Conservation (phyloP, 2,113 vertebrate genomes). For the Desmodus rotundus region DNA sequence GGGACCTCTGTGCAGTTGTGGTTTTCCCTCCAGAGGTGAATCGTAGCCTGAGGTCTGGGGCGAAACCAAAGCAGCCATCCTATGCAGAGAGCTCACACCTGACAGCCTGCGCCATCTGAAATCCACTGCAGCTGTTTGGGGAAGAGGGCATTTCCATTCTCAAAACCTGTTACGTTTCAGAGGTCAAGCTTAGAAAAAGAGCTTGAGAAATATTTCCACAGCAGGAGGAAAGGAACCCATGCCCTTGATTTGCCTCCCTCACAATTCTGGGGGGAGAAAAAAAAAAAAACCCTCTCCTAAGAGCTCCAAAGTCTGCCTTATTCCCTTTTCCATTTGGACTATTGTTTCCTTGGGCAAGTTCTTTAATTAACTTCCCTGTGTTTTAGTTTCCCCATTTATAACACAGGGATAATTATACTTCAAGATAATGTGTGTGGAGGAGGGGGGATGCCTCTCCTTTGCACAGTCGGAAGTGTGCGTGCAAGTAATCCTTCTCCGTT, state of each 20-base stretch:
- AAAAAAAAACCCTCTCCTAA: not conserved
- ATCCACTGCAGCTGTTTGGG: not conserved
- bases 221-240: not conserved
- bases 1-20: not conserved
- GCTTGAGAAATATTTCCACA: not conserved
- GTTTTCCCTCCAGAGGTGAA: not conserved
- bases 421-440: not conserved
- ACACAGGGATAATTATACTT: constrained; percentile 60
- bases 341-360: constrained; percentile 65
- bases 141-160: not conserved
- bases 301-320: not conserved
- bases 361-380: constrained; percentile 69
- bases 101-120: not conserved
- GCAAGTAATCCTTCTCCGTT: constrained; percentile 17
- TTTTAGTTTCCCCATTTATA: constrained; percentile 64
- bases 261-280: not conserved
- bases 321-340: constrained; percentile 34
- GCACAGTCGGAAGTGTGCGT: constrained; percentile 1
- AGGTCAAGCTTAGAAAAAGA: not conserved
- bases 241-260: not conserved
- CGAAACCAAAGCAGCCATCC: not conserved
- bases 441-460: not conserved
- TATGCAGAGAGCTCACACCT: not conserved
- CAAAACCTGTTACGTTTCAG: not conserved
- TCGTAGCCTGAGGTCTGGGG: not conserved